A percentile compares a stretch with the other conserved stretches of the same genome.
Evolutionary conservation across 2,113 vertebrate species (phyloP).

Genomic region (Meriones unguiculatus): DNA sequence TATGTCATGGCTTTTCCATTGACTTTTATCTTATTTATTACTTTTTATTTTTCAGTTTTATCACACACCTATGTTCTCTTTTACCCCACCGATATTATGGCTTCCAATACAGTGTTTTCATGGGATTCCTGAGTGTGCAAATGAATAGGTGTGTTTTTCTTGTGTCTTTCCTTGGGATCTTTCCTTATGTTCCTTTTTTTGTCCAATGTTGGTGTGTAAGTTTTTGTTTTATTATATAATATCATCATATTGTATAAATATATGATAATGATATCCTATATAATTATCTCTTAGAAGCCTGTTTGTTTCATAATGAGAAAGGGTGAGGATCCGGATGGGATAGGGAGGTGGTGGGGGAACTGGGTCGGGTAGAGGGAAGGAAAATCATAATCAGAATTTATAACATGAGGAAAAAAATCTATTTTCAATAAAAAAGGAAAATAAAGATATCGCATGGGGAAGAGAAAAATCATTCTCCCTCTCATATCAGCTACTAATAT

Average conservation of each 20-base stretch:
- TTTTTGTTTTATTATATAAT: not conserved
- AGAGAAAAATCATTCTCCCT: not conserved
- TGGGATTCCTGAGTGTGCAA: not conserved
- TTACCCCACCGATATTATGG: not conserved
- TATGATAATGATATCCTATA: not conserved
- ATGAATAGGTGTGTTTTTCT: not conserved
- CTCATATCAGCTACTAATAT: not conserved
- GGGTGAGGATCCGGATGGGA: too few species aligned
- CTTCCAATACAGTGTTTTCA: not conserved
- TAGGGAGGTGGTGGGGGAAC: not conserved
- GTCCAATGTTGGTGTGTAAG: not conserved
- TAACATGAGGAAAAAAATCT: not conserved
- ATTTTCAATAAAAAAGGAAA: not conserved
- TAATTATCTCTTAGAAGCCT: not conserved
- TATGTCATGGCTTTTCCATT: not conserved
- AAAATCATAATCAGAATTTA: not conserved
- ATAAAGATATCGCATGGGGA: not conserved
- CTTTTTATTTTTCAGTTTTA: not conserved
- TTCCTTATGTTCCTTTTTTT: not conserved
- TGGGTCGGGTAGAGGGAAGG: not conserved
- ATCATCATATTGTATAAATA: too few species aligned
- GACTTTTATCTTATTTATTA: not conserved
- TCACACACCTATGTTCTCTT: not conserved
- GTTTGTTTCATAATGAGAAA: not conserved
- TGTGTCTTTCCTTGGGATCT: not conserved